These are phyloP conservation scores for Hylyphantes graminicola DNA, from an alignment of 1,140 invertebrate genomes.

Conservation along the genomic window DNA sequence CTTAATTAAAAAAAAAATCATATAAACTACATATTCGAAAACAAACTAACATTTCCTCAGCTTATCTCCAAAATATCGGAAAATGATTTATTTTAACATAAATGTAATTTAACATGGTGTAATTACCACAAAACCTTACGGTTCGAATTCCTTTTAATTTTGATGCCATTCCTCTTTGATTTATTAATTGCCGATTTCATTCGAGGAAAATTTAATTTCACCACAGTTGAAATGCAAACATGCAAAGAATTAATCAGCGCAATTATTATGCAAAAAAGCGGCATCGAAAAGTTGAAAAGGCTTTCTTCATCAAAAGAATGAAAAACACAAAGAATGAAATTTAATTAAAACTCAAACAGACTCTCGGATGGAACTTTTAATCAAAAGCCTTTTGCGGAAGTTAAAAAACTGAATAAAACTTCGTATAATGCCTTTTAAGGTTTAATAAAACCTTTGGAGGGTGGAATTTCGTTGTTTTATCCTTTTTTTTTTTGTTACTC, in stretches of 20 bases:
- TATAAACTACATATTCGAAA: no score
- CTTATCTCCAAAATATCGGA: no score
- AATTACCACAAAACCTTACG: no score
- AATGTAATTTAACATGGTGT: no score
- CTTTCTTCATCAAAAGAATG: not conserved
- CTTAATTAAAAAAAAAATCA: no score
- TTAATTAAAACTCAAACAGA: conserved; percentile 55
- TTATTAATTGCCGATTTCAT: no score
- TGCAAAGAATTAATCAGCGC: conserved; percentile 57
- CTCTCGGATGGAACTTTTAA: conserved; percentile 51
- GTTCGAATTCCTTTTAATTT: no score
- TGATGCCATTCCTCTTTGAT: no score
- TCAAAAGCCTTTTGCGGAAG: conserved; percentile 20
- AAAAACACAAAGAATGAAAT: conserved; percentile 19
- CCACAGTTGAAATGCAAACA: conserved; percentile 5
- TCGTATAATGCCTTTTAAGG: conserved; percentile 41
- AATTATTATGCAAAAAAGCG: conserved; percentile 43
- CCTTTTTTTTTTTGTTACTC: conserved; percentile 32
- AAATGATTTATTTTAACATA: no score
- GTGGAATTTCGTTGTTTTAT: conserved; percentile 28
- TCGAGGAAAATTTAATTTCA: no score
- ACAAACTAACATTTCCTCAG: no score
- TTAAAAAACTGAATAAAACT: conserved; percentile 33
- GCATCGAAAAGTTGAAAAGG: not conserved
- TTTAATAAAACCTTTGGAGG: conserved; percentile 51